These are phyloP conservation scores for Danio albolineatus DNA, from an alignment of 2,797 vertebrate genomes.

Conservation along the genomic window DNA sequence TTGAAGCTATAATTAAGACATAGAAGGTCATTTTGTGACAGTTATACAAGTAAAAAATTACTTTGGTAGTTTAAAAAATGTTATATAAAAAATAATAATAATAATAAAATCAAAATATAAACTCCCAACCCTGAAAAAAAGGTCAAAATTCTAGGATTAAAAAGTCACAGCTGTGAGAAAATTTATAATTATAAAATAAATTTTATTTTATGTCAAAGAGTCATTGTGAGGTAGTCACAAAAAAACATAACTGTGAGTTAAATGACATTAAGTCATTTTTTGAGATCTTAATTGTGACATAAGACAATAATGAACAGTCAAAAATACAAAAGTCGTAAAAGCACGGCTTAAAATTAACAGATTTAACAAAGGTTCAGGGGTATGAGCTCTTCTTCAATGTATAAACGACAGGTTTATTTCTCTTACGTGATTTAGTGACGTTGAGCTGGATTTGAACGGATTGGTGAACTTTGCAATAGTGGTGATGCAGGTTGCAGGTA, in stretches of 20 bases:
- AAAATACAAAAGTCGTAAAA: background rate
- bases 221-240: background rate
- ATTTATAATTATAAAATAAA: background rate
- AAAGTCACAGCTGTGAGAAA: background rate
- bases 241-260: background rate
- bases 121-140: too few relatives aligned
- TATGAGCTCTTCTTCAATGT: too few relatives aligned
- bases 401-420: too few relatives aligned
- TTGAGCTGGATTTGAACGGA: slow-evolving; percentile 87
- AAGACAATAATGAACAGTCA: too few relatives aligned
- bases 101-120: too few relatives aligned
- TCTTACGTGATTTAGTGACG: slow-evolving; percentile 86
- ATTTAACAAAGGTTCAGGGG: too few relatives aligned
- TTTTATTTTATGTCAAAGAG: background rate
- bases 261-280: background rate
- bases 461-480: slow-evolving; percentile 93
- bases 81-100: too few relatives aligned
- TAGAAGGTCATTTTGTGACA: background rate
- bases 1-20: background rate
- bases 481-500: slow-evolving; percentile 95
- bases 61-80: too few relatives aligned
- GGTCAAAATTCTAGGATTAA: background rate
- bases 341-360: background rate
- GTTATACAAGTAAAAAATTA: too few relatives aligned
- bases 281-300: background rate